Evolutionary conservation across 2,888 invertebrate species (phyloP), one percentile per base, ranked within the genome.

Genomic region (Subacronicta megacephala): DNA sequence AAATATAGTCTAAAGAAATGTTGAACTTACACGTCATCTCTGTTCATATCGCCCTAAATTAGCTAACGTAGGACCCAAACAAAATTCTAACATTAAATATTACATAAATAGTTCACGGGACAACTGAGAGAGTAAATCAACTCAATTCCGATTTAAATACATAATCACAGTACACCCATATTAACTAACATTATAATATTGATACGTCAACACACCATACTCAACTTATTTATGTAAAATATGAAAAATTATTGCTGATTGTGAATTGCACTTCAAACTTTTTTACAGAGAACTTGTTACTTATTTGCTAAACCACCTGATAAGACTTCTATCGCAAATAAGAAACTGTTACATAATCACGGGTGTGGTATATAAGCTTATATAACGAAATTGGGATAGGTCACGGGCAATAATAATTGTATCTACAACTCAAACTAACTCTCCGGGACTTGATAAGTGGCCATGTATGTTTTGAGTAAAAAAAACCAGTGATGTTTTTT

Each of bases 161-260:
- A 64, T 68, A 61, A 74, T 74, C 73, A 74, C 73, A 75, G 69
- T 60, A 61, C 38, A 53, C 60, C 63, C 72, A 56, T 60, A 62
- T 54, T 68, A 61, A 62, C 7, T 35, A 41, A 50, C 10, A 45
- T 43, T 26, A 37, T 29, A 10, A 43, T 46, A 36, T 38, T 31
- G 17, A 65, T 33, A 49, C 40, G 47, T 16, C 23, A 23, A 54
- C 36, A 44, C 43, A 59, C 40, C 20, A 10, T 17, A 46, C 18
- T 38, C 20, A 50, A 35, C 38, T 40, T 44, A 26, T 26, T 10
- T 26, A 3, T 6, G 10, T 26, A 26, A 60, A 16, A 10, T 47
- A 40, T 35, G 45, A 61, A 42, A 20, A 47, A 64, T 43, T 58
- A 63, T 68, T 67, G 63, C 45, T 33, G 16, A 20, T 43, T 5